A percentile compares a stretch with the other conserved stretches of the same genome.
These are phyloP conservation scores for Lepidotrigona ventralis DNA, from an alignment of 1,140 invertebrate genomes.

Conservation along the genomic window DNA sequence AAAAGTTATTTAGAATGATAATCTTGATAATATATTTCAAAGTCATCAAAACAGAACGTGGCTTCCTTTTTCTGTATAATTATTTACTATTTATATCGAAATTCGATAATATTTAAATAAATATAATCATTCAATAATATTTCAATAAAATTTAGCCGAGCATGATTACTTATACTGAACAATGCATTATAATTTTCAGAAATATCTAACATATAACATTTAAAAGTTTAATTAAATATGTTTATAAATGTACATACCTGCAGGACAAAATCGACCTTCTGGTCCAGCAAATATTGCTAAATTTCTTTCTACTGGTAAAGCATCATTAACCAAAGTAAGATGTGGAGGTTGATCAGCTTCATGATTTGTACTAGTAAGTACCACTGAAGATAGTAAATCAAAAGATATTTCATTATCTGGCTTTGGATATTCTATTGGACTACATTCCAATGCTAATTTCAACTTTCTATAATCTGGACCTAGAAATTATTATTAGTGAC, in stretches of 20 bases:
- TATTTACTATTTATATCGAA: no score
- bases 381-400: conserved; percentile 97
- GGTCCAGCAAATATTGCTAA: conserved; percentile 94
- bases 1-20: no score
- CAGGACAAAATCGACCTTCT: conserved; percentile 98
- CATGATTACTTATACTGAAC: background rate
- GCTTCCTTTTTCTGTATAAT: no score
- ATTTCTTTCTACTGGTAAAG: conserved; percentile 93
- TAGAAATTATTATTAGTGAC: conserved; percentile 68
- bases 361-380: conserved; percentile 98
- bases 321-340: conserved; percentile 95
- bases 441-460: conserved; percentile 90
- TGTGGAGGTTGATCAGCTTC: conserved; percentile 98
- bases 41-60: no score
- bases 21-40: no score
- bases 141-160: background rate
- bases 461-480: conserved; percentile 91
- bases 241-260: conserved; percentile 83
- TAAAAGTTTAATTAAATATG: background rate
- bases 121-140: no score
- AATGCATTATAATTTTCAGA: background rate
- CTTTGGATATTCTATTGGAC: conserved; percentile 97
- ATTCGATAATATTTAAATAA: no score
- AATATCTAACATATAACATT: conserved; percentile 7
- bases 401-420: conserved; percentile 97